Evolutionary conservation across 2,888 invertebrate species (phyloP).

Genomic region (Crematogaster levior): DNA sequence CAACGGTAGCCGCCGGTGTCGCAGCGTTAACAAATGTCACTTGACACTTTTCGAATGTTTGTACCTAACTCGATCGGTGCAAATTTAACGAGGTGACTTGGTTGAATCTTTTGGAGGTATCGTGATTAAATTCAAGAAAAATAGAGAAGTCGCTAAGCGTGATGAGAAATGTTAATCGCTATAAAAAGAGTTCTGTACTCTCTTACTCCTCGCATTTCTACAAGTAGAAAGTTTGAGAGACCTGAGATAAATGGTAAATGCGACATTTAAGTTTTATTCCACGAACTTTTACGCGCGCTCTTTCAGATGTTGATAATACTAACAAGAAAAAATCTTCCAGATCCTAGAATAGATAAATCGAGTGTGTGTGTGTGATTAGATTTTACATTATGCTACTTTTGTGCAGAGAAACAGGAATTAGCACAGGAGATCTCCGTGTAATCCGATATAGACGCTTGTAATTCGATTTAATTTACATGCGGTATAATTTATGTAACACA

Average conservation of each 20-base stretch:
- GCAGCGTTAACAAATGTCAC: neutral
- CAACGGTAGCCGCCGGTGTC: neutral
- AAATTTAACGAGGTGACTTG: neutral
- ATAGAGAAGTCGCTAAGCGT: neutral
- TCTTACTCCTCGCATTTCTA: neutral
- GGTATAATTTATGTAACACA: neutral
- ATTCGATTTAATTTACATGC: slow-evolving; percentile 3
- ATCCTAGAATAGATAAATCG: neutral
- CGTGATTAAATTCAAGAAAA: neutral
- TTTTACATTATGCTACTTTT: neutral
- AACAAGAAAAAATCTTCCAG: neutral
- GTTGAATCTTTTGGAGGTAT: neutral
- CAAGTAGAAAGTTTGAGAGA: slow-evolving; percentile 5
- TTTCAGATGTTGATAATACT: slow-evolving; percentile 18
- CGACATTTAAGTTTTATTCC: slow-evolving; percentile 32
- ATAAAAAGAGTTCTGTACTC: neutral
- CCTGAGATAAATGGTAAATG: slow-evolving; percentile 32
- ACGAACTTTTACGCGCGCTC: neutral
- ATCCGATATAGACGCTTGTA: neutral
- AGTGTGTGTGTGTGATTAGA: neutral
- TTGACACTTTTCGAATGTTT: neutral
- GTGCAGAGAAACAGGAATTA: neutral
- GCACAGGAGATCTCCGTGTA: neutral
- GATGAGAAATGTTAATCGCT: slow-evolving; percentile 17
- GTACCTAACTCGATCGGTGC: neutral